Base-by-base conservation (phyloP, 2,888 invertebrate species). In the Timandra comae region DNA sequence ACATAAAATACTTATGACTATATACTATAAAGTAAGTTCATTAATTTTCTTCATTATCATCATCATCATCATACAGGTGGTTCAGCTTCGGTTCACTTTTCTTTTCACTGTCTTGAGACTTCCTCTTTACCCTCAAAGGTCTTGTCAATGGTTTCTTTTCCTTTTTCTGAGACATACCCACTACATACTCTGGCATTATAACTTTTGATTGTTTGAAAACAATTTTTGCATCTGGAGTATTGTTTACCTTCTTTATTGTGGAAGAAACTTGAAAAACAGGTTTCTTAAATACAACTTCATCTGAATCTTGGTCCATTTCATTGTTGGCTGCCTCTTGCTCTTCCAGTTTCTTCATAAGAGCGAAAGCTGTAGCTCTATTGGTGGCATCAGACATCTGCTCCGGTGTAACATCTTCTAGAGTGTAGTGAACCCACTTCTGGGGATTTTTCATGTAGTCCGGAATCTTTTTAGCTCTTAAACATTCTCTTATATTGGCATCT, bases 151-250 rank as follows among this genome's bases (percentile, higher is more conserved):
- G 67, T 58, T 78, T 87, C 38, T 78, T 87, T 35, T 79, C 78
- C 54, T 82, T 88, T 46, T 80, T 87, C 29, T 71, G 75, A 48
- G 88, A 88, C 46, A 88, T 87, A 0, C 95, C 95, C 35, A 95
- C 89, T 8, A 93, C 89, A 86, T 94, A 94, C 57, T 95, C 94
- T 0, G 95, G 94, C 92, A 94, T 92, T 0, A 94, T 75, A 26
- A 93, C 63, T 73, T 93, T 94, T 34, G 89, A 91, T 40, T 87
- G 90, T 56, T 87, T 88, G 51, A 91, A 89, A 30, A 87, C 73
- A 3, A 88, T 46, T 45, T 72, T 72, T 27, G 68, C 60, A 38
- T 65, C 64, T 29, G 27, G 33, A 12, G 29, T 26, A 16, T 44
- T 39, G 46, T 41, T 41, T 51, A 32, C 10, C 23, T 59, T 69